These are phyloP conservation scores for Otolemur crassicaudatus DNA, from an alignment of 2,797 vertebrate species.

Conservation along the genomic window DNA sequence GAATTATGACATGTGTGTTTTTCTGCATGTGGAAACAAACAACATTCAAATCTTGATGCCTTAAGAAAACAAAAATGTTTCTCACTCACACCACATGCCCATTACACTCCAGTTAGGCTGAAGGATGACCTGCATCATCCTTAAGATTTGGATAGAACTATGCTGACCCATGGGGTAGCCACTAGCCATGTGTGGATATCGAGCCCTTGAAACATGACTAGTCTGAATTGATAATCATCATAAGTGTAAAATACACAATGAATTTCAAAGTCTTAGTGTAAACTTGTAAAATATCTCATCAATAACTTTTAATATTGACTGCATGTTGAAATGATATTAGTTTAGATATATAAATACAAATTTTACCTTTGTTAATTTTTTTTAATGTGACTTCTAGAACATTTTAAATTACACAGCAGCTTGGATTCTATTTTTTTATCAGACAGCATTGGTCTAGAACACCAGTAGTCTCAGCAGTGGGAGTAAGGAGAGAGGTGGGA, in stretches of 20 bases:
- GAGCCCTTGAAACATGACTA: neutral
- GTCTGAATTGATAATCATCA: neutral
- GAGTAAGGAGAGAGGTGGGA: neutral
- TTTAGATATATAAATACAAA: neutral
- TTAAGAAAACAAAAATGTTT: neutral
- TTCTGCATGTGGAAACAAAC: neutral
- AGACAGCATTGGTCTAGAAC: neutral
- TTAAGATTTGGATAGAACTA: neutral
- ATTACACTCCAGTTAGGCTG: neutral
- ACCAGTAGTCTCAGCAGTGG: neutral
- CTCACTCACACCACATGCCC: neutral
- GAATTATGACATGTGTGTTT: neutral
- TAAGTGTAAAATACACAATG: neutral
- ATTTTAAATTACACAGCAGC: neutral
- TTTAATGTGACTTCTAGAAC: neutral
- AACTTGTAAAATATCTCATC: neutral
- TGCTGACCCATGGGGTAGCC: neutral
- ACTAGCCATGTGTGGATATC: fast-evolving
- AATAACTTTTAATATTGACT: neutral
- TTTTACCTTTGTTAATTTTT: neutral
- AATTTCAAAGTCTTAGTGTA: neutral
- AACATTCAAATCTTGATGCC: neutral
- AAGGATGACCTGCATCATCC: neutral
- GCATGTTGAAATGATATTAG: neutral
- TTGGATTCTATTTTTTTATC: neutral